A percentile compares a stretch with the other conserved stretches of the same genome.
Conservation (phyloP, 2,888 invertebrate species). For the Trisateles emortualis region DNA sequence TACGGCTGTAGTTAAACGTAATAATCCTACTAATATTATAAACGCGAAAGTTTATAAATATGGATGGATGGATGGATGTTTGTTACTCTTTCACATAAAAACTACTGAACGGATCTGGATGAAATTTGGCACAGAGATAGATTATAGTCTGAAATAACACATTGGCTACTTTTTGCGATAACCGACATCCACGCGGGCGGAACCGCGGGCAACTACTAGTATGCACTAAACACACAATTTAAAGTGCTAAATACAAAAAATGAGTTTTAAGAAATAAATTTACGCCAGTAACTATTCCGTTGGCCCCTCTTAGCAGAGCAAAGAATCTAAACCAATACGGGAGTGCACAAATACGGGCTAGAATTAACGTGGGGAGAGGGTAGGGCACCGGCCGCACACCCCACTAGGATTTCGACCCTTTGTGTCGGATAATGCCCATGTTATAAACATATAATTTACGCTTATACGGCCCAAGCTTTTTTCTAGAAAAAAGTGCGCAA, state of each 20-base stretch:
- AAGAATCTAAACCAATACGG: constrained; percentile 70
- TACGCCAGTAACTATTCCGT: constrained; percentile 27
- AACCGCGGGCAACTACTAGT: too few relatives aligned
- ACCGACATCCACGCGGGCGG: too few relatives aligned
- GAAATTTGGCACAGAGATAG: too few relatives aligned
- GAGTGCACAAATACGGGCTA: constrained; percentile 74
- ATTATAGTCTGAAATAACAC: too few relatives aligned
- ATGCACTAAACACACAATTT: too few relatives aligned
- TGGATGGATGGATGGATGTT: too few relatives aligned
- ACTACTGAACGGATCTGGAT: too few relatives aligned
- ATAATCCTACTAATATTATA: too few relatives aligned
- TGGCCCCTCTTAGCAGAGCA: constrained; percentile 42
- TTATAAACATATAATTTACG: constrained; percentile 53
- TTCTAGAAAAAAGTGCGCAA: constrained; percentile 23
- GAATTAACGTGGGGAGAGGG: constrained; percentile 47
- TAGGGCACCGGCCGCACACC: constrained; percentile 29
- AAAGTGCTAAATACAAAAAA: neutral
- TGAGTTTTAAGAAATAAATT: constrained; percentile 35
- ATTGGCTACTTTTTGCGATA: too few relatives aligned
- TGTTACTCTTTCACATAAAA: too few relatives aligned
- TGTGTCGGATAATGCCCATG: constrained; percentile 47
- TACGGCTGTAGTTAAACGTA: too few relatives aligned
- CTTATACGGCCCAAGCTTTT: constrained; percentile 26
- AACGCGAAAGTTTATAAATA: too few relatives aligned
- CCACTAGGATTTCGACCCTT: constrained; percentile 42